Evolutionary conservation across 1,140 invertebrate species (phyloP).

Genomic region (Dinoponera quadriceps): DNA sequence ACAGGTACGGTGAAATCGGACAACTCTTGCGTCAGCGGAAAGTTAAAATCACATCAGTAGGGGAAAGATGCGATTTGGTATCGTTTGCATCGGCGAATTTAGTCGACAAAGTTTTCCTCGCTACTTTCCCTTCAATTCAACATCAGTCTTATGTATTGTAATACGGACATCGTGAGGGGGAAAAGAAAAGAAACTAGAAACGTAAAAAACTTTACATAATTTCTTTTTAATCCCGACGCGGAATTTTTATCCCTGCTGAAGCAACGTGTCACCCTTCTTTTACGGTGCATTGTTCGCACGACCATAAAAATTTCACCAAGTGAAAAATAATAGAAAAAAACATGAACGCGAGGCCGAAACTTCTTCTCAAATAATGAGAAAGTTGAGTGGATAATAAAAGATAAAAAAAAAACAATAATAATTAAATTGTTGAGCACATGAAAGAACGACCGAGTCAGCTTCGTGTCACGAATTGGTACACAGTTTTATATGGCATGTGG

Average conservation of each 20-base stretch:
- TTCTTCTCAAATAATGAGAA: not conserved
- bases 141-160: too few relatives aligned
- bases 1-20: conserved; percentile 5
- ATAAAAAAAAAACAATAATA: too few relatives aligned
- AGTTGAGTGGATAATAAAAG: not conserved
- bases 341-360: not conserved
- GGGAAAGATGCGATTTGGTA: not conserved
- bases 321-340: conserved; percentile 1
- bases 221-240: not conserved
- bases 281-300: conserved; percentile 8
- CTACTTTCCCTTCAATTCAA: not conserved
- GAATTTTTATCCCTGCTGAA: conserved; percentile 19
- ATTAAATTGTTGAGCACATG: too few relatives aligned
- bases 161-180: too few relatives aligned
- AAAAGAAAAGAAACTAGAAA: too few relatives aligned
- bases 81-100: not conserved
- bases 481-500: conserved; percentile 28
- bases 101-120: not conserved
- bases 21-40: conserved; percentile 3
- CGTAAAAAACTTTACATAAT: not conserved
- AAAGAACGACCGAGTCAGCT: conserved; percentile 5
- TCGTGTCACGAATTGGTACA: conserved; percentile 51
- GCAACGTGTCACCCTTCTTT: not conserved
- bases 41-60: not conserved
- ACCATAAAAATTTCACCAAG: not conserved